Evolutionary conservation across 2,888 invertebrate genomes (phyloP), one percentile per base, ranked within the genome.

Genomic region (Cheilosia grossa): DNA sequence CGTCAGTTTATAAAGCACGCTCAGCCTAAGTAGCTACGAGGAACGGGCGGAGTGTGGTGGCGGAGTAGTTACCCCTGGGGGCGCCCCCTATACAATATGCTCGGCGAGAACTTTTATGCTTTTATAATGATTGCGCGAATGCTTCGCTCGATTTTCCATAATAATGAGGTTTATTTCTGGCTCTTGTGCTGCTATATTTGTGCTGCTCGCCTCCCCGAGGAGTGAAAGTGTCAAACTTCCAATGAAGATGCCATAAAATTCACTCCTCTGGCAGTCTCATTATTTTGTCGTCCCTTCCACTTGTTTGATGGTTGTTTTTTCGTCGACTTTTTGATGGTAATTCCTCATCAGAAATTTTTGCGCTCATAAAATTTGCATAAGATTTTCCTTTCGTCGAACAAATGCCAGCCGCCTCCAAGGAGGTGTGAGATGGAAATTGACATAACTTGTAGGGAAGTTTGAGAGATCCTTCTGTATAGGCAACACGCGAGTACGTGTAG

Each of bases 121-220:
- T 85, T 85, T 77, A 75, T 81, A 81, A 85, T 85, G 81, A 81
- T 75, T 67, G 70, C 80, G 85, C 81, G 53, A 85, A 81, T 81
- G 75, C 80, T 64, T 63, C 66, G 53, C 75, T 75, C 59, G 85
- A 75, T 81, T 81, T 81, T 70, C 61, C 66, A 75, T 72, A 85
- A 73, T 73, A 80, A 81, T 80, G 75, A 83, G 79, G 74, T 75
- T 70, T 59, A 72, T 73, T 64, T 30, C 42, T 64, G 54, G 30
- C 44, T 47, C 27, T 30, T 49, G 13, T n/a, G 51, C 47, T 15
- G 54, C 30, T 17, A 24, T 42, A 53, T 61, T 63, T 75, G 54
- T 40, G 40, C 24, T 40, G 10, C 21, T 15, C 42, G 10, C 61
- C 53, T 59, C 77, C 58, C 44, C 19, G 56, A 75, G 72, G 51